phyloP scores from a whole-genome alignment of 2,888 invertebrate genomes.

The Hypsopygia costalis region DNA sequence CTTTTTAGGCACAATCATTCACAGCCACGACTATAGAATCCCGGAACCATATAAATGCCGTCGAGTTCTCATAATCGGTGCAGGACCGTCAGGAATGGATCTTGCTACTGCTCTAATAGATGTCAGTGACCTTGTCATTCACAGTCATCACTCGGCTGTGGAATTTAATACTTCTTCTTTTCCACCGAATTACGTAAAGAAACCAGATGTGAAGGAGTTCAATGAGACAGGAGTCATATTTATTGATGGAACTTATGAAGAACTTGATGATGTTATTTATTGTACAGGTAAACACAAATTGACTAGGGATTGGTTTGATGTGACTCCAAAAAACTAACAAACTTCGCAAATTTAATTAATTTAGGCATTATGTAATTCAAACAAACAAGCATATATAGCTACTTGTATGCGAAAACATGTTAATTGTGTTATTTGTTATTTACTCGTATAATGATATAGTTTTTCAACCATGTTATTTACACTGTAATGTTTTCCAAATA shows the following conservation, averaged over 20 bases:
- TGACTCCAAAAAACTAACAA: no score
- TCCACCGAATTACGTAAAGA: conserved; percentile 70
- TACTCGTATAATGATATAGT: no score
- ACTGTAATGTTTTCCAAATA: no score
- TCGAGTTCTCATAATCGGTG: conserved; percentile 84
- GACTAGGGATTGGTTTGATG: no score
- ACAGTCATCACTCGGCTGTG: conserved; percentile 73
- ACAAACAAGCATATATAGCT: no score
- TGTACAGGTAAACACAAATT: conserved; percentile 85
- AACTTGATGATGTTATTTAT: conserved; percentile 84
- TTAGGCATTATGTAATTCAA: no score
- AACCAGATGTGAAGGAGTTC: conserved; percentile 74
- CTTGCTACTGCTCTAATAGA: conserved; percentile 82
- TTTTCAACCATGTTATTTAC: no score
- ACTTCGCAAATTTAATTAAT: no score
- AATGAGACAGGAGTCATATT: conserved; percentile 77
- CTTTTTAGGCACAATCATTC: conserved; percentile 80
- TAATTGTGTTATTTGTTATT: no score
- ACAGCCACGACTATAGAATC: conserved; percentile 87
- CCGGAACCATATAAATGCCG: conserved; percentile 80
- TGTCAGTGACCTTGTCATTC: conserved; percentile 59
- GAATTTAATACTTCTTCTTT: conserved; percentile 57
- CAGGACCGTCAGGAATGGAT: conserved; percentile 87
- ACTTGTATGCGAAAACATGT: no score
- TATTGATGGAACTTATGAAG: conserved; percentile 79